Conservation (phyloP, 2,797 vertebrate genomes). For the Passerculus sandwichensis region DNA sequence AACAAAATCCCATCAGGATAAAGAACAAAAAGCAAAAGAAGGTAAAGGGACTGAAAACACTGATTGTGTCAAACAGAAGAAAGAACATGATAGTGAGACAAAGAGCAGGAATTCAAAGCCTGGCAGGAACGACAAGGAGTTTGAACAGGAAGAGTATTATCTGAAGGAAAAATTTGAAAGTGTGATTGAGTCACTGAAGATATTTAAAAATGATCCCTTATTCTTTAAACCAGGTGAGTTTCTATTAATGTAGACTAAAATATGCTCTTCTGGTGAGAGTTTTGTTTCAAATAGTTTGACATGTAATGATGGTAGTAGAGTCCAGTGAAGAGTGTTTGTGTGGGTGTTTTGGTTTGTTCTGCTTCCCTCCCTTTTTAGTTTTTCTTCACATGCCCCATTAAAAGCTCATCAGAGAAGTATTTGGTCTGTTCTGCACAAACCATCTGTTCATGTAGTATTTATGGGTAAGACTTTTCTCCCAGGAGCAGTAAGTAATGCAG, state of each 20-base stretch:
- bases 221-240: conserved; percentile 94
- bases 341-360: not conserved
- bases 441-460: not conserved
- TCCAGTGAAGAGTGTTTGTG: not conserved
- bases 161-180: conserved; percentile 91
- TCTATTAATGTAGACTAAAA: not conserved
- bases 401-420: not conserved
- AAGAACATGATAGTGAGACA: conserved; percentile 67
- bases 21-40: conserved; percentile 65
- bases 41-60: conserved; percentile 65
- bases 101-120: conserved; percentile 72
- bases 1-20: conserved; percentile 49
- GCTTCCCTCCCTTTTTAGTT: fast-evolving
- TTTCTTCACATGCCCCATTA: not conserved
- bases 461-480: not conserved
- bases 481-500: not conserved
- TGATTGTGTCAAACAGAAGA: conserved; percentile 48
- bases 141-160: conserved; percentile 93
- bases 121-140: conserved; percentile 82
- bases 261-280: not conserved
- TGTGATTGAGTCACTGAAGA: conserved; percentile 87
- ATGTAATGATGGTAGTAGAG: not conserved
- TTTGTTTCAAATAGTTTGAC: not conserved
- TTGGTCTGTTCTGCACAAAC: not conserved
- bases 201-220: conserved; percentile 96